Conservation (phyloP, 2,113 vertebrate species). For the Urocolius indicus region DNA sequence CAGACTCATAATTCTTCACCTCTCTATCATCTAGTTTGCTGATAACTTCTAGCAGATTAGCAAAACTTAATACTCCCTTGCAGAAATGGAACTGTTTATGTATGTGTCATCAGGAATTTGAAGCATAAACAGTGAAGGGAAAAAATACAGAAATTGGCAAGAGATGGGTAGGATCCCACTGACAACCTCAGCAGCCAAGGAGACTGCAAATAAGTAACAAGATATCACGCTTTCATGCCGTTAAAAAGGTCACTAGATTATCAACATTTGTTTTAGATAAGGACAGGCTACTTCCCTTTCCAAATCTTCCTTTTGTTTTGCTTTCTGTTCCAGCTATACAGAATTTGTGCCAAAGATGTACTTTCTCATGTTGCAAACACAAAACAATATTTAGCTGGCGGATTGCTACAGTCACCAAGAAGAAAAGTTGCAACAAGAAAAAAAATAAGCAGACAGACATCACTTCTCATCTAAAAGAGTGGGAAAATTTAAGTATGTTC, state of each 20-base stretch:
- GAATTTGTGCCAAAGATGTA: not conserved
- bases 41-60: not conserved
- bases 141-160: not conserved
- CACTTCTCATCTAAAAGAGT: not conserved
- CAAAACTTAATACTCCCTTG: not conserved
- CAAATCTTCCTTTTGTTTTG: not conserved
- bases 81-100: not conserved
- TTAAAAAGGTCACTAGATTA: constrained; percentile 12
- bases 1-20: not conserved
- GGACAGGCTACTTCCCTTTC: not conserved
- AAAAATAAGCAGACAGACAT: not conserved
- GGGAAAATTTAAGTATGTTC: not conserved
- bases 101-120: no score
- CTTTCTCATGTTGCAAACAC: not conserved
- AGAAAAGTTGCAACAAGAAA: not conserved
- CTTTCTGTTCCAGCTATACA: not conserved
- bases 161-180: not conserved
- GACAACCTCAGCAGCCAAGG: not conserved
- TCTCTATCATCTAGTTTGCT: not conserved
- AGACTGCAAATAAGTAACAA: not conserved
- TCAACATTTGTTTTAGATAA: constrained; percentile 10
- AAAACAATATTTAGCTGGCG: not conserved
- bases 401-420: not conserved
- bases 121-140: not conserved
- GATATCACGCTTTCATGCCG: not conserved